Evolutionary conservation across 2,888 invertebrate species (phyloP).

Genomic region (Brassicogethes aeneus): DNA sequence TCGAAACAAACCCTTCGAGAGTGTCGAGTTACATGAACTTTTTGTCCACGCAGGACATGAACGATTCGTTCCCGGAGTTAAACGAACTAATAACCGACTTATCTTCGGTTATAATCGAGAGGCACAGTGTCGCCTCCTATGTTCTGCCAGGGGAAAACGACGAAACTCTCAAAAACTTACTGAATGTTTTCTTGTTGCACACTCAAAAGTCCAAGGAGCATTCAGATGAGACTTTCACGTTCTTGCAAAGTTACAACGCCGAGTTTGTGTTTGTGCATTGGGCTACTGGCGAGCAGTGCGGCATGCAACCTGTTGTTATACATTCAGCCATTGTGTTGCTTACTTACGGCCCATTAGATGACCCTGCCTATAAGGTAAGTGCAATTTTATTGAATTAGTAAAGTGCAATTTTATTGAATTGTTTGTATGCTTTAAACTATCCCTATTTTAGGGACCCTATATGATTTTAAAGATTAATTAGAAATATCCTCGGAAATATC

Average conservation of each 20-base stretch:
- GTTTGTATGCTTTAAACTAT: too few relatives aligned
- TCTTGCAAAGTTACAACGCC: constrained; percentile 44
- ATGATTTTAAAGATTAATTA: too few relatives aligned
- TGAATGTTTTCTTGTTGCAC: constrained; percentile 66
- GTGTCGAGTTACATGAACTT: constrained; percentile 80
- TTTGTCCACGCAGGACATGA: constrained; percentile 63
- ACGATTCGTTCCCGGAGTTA: constrained; percentile 57
- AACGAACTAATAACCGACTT: constrained; percentile 69
- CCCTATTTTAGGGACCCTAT: too few relatives aligned
- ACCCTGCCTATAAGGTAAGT: too few relatives aligned
- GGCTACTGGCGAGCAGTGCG: constrained; percentile 64
- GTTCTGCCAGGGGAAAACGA: constrained; percentile 44
- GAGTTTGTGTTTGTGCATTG: constrained; percentile 73
- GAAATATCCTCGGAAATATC: too few relatives aligned
- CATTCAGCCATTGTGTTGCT: constrained; percentile 77
- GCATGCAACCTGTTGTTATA: constrained; percentile 69
- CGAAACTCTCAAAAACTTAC: constrained; percentile 60
- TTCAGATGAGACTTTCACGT: constrained; percentile 50
- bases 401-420: too few relatives aligned
- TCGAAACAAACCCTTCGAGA: constrained; percentile 78
- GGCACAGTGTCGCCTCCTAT: constrained; percentile 76
- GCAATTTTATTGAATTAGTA: too few relatives aligned
- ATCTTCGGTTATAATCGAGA: constrained; percentile 84
- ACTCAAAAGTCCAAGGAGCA: constrained; percentile 61
- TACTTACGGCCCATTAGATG: constrained; percentile 55